Evolutionary conservation across 1,140 invertebrate species (phyloP), one percentile per base, ranked within the genome.

Genomic region (Hylaeus anthracinus): DNA sequence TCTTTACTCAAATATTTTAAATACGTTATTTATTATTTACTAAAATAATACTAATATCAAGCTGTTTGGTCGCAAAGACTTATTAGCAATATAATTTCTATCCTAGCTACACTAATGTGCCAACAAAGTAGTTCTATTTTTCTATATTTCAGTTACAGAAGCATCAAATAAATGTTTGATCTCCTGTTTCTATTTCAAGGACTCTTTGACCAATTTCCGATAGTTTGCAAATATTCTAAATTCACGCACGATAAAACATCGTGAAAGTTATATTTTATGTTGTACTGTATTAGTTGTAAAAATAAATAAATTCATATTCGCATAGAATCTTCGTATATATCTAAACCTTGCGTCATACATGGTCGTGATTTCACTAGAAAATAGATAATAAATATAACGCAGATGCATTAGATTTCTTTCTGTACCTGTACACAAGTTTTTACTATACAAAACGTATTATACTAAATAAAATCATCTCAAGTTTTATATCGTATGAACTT

Each of bases 11-110:
- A 81, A 76, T 64, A 70, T 71, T 63, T 65, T 37, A 78, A 70
- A 77, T 75, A 61, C 43, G 66, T 73, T 74, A 58, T 78, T 75
- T 51, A 58, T 77, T 72, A 76, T 51, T 67, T 74, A 55, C 79
- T 79, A 72, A 76, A 75, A 67, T 72, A 61, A 43, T 61, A 72
- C 55, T 79, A 80, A 77, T 76, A 70, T 84, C 51, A 77, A 86
- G 82, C 70, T 69, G 73, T 86, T 81, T 87, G 84, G 81, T 86
- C 85, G 71, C 58, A 76, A 84, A 66, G 78, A 81, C 72, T 86
- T 64, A 65, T 87, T 69, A 87, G 86, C 82, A 86, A 84, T 84
- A 61, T 81, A 71, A 72, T 70, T 61, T 80, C 70, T 77, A 60
- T 84, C 9, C 70, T 84, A 86, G 55, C 60, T 83, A 86, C 69